Evolutionary conservation across 1,140 invertebrate genomes (phyloP), one percentile per base, ranked within the genome.

Genomic region (Wiebesia pumilae): DNA sequence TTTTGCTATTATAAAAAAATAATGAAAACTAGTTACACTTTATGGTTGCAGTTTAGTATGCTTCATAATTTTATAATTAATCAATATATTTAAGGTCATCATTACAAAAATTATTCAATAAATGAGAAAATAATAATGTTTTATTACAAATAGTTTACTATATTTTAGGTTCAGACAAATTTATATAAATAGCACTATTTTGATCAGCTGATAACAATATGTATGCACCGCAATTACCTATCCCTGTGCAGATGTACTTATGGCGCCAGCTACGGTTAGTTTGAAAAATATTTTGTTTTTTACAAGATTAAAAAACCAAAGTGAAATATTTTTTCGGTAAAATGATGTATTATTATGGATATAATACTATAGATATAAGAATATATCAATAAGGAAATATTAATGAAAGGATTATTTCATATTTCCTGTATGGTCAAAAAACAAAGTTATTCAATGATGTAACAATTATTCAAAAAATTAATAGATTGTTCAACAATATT

Each of bases 211-310:
- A 10, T 43, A 43, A 16, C 24, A 75, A 40, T 0, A 78, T 78
- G 77, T 78, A 14, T 54, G 77, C 54, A 9, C 77, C 77, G 33
- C n/a, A 78, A 54, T 35, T 78, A 33, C 77, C 77, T 78, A 78
- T 78, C 6, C 43, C 77, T 24, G 47, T 78, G 16, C 77, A 78
- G 47, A 30, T 78, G 47, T 78, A 54, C n/a, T 78, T 78, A 78
- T 78, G 77, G 77, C 47, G 47, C 10, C 77, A 78, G 30, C 30
- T 78, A 19, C 27, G 77, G 77, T 78, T 4, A 35, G 77, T 78
- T 47, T 77, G 6, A 78, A 69, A 78, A 77, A 51, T 51, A 30
- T 51, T 40, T 51, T 14, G 21, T 54, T 54, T 6, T 40, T 38
- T n/a, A 38, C n/a, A 12, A 51, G 0, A 30, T 77, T 12, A 30